A percentile compares a stretch with the other conserved stretches of the same genome.
phyloP scores from a whole-genome alignment of 2,888 invertebrate genomes.

The Agriopis leucophaearia region DNA sequence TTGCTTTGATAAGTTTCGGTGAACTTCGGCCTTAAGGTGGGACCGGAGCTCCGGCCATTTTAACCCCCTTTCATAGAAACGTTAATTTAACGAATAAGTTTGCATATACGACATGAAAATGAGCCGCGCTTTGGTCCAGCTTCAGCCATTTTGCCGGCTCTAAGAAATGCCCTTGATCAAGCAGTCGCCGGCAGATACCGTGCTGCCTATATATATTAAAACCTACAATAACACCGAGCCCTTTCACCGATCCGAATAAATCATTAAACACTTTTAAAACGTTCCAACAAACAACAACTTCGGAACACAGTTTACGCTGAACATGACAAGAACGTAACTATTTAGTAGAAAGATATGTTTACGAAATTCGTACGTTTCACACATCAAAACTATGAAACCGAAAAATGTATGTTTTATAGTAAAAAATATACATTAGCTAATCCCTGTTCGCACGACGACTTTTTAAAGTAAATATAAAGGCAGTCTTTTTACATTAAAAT shows the following conservation, averaged over 20 bases:
- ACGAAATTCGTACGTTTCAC: neutral
- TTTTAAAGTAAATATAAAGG: no score
- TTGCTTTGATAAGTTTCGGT: no score
- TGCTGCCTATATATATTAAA: constrained; percentile 5
- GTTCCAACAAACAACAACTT: constrained; percentile 17
- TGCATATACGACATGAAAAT: no score
- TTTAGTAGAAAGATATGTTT: constrained; percentile 3
- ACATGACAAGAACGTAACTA: constrained; percentile 17
- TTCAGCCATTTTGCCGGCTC: neutral
- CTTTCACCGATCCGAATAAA: constrained; percentile 20
- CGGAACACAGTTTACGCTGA: constrained; percentile 4
- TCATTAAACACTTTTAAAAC: constrained; percentile 4
- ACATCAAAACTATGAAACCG: neutral
- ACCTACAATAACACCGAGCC: constrained; percentile 12
- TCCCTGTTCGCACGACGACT: neutral
- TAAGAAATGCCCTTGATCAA: neutral
- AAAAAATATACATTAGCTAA: neutral
- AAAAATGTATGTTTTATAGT: neutral
- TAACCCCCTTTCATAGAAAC: no score
- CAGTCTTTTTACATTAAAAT: no score
- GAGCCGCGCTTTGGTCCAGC: neutral
- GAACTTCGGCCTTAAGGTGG: no score
- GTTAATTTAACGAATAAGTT: no score
- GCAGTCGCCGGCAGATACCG: constrained; percentile 8
- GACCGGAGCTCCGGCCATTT: no score